Evolutionary conservation across 2,888 invertebrate genomes (phyloP).

Genomic region (Agrotis ipsilon): DNA sequence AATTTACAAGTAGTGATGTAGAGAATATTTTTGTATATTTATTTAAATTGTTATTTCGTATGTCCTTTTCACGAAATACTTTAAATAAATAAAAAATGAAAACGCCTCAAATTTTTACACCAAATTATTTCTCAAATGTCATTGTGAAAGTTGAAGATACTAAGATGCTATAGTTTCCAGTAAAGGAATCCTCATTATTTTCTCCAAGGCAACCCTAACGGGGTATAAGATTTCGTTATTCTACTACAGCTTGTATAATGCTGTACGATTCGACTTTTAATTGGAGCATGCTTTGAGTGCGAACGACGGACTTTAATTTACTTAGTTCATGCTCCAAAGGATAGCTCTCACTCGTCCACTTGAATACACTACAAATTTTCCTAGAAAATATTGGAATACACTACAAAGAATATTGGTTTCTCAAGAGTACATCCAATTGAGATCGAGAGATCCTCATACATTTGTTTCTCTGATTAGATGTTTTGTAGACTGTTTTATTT

Average conservation of each 20-base stretch:
- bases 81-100: not conserved
- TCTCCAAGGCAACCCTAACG: slow-evolving; percentile 34
- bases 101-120: not conserved
- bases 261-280: slow-evolving; percentile 74
- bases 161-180: slow-evolving; percentile 24
- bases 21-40: not conserved
- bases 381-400: slow-evolving; percentile 65
- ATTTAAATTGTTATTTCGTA: not conserved
- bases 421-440: slow-evolving; percentile 47
- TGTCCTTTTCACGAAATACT: too few relatives aligned
- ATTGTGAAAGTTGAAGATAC: slow-evolving; percentile 16
- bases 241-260: slow-evolving; percentile 59
- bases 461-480: slow-evolving; percentile 18
- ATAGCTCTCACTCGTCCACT: slow-evolving; percentile 52
- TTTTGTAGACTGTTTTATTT: slow-evolving; percentile 4
- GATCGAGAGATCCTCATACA: slow-evolving; percentile 19
- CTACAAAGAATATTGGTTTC: slow-evolving; percentile 59
- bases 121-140: slow-evolving; percentile 1
- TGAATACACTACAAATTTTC: slow-evolving; percentile 64
- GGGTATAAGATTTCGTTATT: slow-evolving; percentile 52
- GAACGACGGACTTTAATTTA: slow-evolving; percentile 68
- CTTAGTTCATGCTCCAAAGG: slow-evolving; percentile 59
- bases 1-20: not conserved
- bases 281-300: slow-evolving; percentile 68
- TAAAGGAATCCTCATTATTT: slow-evolving; percentile 41